Evolutionary conservation across 2,888 invertebrate species (phyloP), one percentile per base, ranked within the genome.

Genomic region (Abrostola tripartita): DNA sequence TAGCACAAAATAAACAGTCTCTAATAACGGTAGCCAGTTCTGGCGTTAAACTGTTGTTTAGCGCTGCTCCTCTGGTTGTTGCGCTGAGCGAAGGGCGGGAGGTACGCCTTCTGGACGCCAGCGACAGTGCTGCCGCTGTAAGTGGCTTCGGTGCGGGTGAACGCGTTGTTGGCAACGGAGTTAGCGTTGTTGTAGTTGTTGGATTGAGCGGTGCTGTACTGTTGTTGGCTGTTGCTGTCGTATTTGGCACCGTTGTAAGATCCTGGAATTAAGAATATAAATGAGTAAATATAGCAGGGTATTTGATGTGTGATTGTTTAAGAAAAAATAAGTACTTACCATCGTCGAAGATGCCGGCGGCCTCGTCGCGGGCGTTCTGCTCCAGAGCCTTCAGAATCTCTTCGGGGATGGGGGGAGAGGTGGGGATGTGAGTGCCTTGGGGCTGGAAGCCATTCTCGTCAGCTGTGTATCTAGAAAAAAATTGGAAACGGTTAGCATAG

Each of bases 381-480:
- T 93, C 93, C 66, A 94, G 68, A 61, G 93, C 92, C 71, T 85
- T 88, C 70, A 92, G 78, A 65, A 93, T 92, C 74, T 93, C 94
- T 75, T 89, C 91, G 0, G 95, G 94, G 5, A 94, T 78, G 0
- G 93, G 94, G 7, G 92, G 94, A 54, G 89, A 90, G 5, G 94
- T 93, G 7, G 95, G 95, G 5, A 94, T 79, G 66, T 94, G 93
- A 38, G 91, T 92, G 9, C 93, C 94, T 55, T 90, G 85, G 7
- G 94, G 90, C 12, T 89, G 87, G 78, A 93, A 94, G 11, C 94
- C 94, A 54, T 94, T 93, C 79, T 92, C 89, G 59, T 91, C 94
- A 71, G 94, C 94, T 5, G 92, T 92, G 74, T 94, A 94, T 61
- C 93, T 94, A 74, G 35, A 70, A 57, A 51, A 24, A 6, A 14